A percentile compares a stretch with the other conserved stretches of the same genome.
Evolutionary conservation across 2,888 invertebrate species (phyloP).

Genomic region (Cheilosia variabilis): DNA sequence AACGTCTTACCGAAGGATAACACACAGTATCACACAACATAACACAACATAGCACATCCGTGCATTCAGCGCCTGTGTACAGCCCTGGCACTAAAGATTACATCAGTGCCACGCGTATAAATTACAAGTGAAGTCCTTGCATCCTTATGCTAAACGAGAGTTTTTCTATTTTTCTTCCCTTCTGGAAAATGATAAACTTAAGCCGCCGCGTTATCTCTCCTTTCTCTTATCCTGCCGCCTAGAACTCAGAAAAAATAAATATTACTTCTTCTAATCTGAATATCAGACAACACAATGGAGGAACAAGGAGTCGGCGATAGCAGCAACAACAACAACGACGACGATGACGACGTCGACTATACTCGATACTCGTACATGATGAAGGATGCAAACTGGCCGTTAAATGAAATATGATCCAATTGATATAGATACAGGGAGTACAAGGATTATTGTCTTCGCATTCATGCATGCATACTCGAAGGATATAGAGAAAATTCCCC

Average conservation of each 20-base stretch:
- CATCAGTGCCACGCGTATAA: slow-evolving; percentile 75
- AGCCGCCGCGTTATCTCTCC: slow-evolving; percentile 68
- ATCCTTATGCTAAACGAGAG: slow-evolving; percentile 72
- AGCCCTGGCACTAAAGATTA: slow-evolving; percentile 63
- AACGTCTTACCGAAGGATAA: slow-evolving; percentile 48
- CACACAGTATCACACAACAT: slow-evolving; percentile 3
- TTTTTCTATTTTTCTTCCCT: slow-evolving; percentile 43
- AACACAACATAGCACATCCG: neutral
- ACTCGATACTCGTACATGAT: slow-evolving; percentile 9
- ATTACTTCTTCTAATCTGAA: slow-evolving; percentile 70
- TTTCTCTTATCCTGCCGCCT: slow-evolving; percentile 19
- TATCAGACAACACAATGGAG: slow-evolving; percentile 53
- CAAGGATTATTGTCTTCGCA: slow-evolving; percentile 68
- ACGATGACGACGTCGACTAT: neutral
- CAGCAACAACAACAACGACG: slow-evolving; percentile 15
- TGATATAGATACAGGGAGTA: slow-evolving; percentile 63
- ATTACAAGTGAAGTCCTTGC: slow-evolving; percentile 73
- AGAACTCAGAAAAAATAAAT: slow-evolving; percentile 11
- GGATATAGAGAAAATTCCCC: slow-evolving; percentile 11
- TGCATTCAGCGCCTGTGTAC: neutral
- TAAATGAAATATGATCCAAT: slow-evolving; percentile 75
- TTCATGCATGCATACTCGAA: slow-evolving; percentile 40
- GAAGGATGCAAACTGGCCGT: slow-evolving; percentile 64
- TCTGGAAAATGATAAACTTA: slow-evolving; percentile 73
- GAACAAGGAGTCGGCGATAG: too few relatives aligned